A percentile compares a stretch with the other conserved stretches of the same genome.
Conservation (phyloP, 2,797 vertebrate genomes). For the Gymnocypris eckloni region DNA sequence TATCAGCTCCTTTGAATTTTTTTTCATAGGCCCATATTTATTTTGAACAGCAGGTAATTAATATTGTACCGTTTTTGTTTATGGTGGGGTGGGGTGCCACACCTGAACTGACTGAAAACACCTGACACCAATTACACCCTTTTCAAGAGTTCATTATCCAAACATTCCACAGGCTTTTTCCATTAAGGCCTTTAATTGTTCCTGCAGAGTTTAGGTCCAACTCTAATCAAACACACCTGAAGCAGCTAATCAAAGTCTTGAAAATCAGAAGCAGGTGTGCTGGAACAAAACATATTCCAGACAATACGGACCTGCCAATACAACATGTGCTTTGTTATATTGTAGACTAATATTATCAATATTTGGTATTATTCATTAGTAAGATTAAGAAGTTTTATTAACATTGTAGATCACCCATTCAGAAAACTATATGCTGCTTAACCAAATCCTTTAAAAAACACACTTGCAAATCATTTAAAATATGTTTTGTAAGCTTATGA, state of each 20-base stretch:
- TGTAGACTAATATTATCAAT: not conserved
- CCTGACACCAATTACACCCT: slow-evolving; percentile 38
- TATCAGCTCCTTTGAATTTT: not conserved
- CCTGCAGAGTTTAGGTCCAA: slow-evolving; percentile 16
- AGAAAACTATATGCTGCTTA: not conserved
- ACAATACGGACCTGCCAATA: not conserved
- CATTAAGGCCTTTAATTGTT: slow-evolving; percentile 34
- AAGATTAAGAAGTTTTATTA: not conserved
- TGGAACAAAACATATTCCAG: slow-evolving; percentile 2
- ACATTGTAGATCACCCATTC: not conserved
- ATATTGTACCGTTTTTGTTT: slow-evolving; percentile 15
- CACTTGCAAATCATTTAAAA: not conserved
- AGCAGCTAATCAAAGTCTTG: slow-evolving; percentile 23
- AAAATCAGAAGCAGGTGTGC: slow-evolving; percentile 36
- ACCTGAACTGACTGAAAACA: slow-evolving; percentile 41
- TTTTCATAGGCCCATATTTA: not conserved
- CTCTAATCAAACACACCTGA: slow-evolving; percentile 43
- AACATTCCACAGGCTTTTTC: slow-evolving; percentile 38
- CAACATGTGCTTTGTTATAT: no score
- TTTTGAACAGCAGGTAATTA: slow-evolving; percentile 1
- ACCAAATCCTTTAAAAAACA: not conserved
- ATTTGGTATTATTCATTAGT: not conserved
- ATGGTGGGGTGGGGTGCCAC: not conserved
- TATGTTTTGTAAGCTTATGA: no score
- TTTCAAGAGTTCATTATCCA: slow-evolving; percentile 49